A percentile compares a stretch with the other conserved stretches of the same genome.
phyloP scores from a whole-genome alignment of 2,113 vertebrate species.

The Ctenodactylus gundi region DNA sequence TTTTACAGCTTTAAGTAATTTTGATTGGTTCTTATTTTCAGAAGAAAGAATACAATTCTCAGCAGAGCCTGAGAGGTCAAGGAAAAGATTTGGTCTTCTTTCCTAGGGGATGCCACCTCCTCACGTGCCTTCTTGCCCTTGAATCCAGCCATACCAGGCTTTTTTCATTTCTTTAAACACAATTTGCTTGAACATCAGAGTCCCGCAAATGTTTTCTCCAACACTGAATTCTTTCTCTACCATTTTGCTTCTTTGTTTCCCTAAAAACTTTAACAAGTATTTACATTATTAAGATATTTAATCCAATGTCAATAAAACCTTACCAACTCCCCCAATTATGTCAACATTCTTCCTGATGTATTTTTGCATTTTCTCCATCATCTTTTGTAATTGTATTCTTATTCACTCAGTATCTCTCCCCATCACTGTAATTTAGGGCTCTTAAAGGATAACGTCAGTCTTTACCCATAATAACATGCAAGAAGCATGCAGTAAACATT shows the following conservation, averaged over 20 bases:
- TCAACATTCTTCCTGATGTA: background rate
- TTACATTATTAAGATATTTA: background rate
- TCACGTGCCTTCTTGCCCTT: background rate
- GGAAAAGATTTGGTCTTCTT: background rate
- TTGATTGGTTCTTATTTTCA: background rate
- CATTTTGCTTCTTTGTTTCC: background rate
- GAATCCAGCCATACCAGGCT: background rate
- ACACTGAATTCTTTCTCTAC: background rate
- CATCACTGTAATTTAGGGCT: background rate
- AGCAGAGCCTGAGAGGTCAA: background rate
- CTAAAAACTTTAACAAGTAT: too few species aligned
- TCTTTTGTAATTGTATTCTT: background rate
- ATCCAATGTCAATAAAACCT: background rate
- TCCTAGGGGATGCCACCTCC: background rate
- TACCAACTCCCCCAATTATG: background rate
- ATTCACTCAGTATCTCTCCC: background rate
- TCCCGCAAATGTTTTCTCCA: background rate
- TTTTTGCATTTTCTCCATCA: background rate
- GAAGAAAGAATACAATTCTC: background rate
- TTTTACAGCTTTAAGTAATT: background rate
- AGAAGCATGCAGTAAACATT: background rate
- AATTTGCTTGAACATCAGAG: background rate
- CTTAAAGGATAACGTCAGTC: background rate
- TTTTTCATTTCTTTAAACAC: background rate
- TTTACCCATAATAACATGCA: background rate